Percentiles rank a stretch among this genome's conserved stretches.
These are phyloP conservation scores for Rotaria magnacalcarata DNA, from an alignment of 2,888 invertebrate genomes.

Conservation along the genomic window DNA sequence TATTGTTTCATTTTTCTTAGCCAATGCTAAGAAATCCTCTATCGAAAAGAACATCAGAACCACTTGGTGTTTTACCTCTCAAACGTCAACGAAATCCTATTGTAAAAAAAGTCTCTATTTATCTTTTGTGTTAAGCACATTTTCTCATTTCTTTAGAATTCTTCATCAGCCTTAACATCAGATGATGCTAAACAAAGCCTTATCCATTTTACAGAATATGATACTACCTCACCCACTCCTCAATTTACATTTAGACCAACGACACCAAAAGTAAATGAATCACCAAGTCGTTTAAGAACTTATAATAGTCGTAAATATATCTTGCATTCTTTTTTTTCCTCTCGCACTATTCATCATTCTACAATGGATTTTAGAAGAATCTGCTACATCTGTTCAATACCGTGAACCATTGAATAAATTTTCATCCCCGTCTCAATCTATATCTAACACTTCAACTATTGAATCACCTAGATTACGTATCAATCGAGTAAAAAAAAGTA, in stretches of 20 bases:
- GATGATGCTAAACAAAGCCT: background rate
- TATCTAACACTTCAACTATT: background rate
- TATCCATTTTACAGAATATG: background rate
- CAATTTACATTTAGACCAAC: background rate
- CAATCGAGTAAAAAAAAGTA: background rate
- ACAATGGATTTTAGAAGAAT: background rate
- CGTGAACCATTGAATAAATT: background rate
- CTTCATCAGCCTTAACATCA: background rate
- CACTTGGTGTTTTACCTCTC: background rate
- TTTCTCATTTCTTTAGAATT: background rate
- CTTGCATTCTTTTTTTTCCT: no score
- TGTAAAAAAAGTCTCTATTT: background rate
- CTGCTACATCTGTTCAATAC: background rate
- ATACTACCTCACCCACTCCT: background rate
- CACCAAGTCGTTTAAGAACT: background rate
- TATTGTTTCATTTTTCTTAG: background rate
- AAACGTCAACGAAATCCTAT: background rate
- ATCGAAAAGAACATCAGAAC: background rate
- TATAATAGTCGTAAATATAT: background rate
- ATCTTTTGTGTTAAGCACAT: background rate
- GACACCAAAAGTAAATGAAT: background rate
- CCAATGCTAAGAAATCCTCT: background rate
- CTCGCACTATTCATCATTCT: no score
- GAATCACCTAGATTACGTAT: background rate
- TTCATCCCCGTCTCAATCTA: no score